Conservation (phyloP, 2,797 vertebrate species). For the Sebastes hopkinsi region DNA sequence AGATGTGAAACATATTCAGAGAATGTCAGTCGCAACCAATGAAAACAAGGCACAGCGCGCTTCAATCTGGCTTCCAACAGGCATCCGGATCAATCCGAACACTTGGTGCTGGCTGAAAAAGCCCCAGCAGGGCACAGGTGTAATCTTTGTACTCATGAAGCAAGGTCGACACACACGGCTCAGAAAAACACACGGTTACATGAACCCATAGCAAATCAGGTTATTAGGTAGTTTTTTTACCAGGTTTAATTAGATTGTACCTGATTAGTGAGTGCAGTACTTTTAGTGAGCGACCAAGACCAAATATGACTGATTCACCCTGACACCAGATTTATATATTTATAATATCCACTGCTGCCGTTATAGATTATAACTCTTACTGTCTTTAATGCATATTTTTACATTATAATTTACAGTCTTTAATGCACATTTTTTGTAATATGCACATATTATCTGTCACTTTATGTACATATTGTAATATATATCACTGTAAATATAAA, state of each 20-base stretch:
- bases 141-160: conserved; percentile 38
- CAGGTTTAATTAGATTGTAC: background rate
- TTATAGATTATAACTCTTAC: too few relatives aligned
- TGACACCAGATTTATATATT: background rate
- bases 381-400: too few relatives aligned
- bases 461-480: too few relatives aligned
- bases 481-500: too few relatives aligned
- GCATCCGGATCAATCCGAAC: conserved; percentile 43
- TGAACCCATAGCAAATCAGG: background rate
- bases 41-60: conserved; percentile 41
- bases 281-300: background rate
- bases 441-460: too few relatives aligned
- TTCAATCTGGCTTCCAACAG: conserved; percentile 35
- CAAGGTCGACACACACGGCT: conserved; percentile 19
- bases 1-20: conserved; percentile 77
- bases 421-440: too few relatives aligned
- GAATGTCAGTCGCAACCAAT: conserved; percentile 72
- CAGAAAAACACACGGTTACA: background rate
- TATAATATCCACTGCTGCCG: too few relatives aligned
- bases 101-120: conserved; percentile 26
- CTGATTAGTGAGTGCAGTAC: background rate
- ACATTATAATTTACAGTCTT: too few relatives aligned
- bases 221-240: background rate
- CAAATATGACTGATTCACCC: background rate
- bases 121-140: conserved; percentile 16